Conservation (phyloP, 2,888 invertebrate genomes). For the Nomada fucata region DNA sequence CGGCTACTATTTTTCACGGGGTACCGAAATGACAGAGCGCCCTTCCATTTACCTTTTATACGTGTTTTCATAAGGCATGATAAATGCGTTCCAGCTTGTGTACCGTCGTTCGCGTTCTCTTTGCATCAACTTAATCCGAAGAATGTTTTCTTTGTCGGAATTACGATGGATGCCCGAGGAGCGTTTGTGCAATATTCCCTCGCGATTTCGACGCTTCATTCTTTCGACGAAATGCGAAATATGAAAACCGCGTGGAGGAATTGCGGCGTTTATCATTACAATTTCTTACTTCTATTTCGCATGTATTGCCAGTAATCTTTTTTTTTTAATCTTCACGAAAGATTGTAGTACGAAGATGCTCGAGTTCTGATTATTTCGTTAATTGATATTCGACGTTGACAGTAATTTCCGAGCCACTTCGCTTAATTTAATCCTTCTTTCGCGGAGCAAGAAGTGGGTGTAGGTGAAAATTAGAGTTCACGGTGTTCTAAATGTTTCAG, state of each 20-base stretch:
- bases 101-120: constrained; percentile 14
- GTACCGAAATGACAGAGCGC: constrained; percentile 54
- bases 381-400: neutral
- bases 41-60: constrained; percentile 66
- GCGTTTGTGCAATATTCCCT: constrained; percentile 19
- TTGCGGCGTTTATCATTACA: neutral
- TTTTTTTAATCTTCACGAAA: too few relatives aligned
- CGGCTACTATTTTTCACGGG: constrained; percentile 62
- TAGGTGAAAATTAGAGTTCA: neutral
- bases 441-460: neutral
- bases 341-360: too few relatives aligned
- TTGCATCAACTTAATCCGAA: constrained; percentile 50
- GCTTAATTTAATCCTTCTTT: neutral
- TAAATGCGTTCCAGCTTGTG: constrained; percentile 43
- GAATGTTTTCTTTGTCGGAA: constrained; percentile 18
- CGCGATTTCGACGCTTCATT: neutral
- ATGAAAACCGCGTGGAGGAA: neutral
- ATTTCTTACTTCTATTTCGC: neutral
- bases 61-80: constrained; percentile 59
- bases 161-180: neutral
- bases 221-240: neutral
- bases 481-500: constrained; percentile 27
- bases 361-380: too few relatives aligned
- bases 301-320: too few relatives aligned
- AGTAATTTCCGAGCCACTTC: too few relatives aligned